Evolutionary conservation across 35 echinoderm and acorn worm species (phyloP).

Genomic region (Acanthaster planci): DNA sequence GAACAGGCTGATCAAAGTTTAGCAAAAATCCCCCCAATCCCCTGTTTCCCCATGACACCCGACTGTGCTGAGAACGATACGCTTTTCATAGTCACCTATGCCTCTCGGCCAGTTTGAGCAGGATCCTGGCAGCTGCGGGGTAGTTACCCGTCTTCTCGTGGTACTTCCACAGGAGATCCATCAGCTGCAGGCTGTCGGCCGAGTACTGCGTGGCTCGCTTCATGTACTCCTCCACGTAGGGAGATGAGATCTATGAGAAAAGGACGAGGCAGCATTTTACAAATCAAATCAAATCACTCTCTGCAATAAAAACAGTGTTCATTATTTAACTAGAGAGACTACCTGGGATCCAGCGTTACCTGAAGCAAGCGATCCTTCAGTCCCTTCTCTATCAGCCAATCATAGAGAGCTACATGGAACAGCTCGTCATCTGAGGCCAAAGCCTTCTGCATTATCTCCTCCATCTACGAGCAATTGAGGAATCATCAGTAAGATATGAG

Average conservation of each 20-base stretch:
- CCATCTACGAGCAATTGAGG: slow-evolving; percentile 49
- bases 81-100: slow-evolving; percentile 86
- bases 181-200: slow-evolving; percentile 83
- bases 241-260: slow-evolving; percentile 71
- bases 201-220: slow-evolving; percentile 81
- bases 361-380: slow-evolving; percentile 83
- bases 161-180: slow-evolving; percentile 97
- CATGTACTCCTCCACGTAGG: slow-evolving; percentile 91
- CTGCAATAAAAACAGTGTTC: too few species aligned
- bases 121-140: slow-evolving; percentile 87
- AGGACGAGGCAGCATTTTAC: neutral
- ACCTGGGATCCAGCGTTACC: slow-evolving; percentile 39
- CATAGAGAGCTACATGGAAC: slow-evolving; percentile 96
- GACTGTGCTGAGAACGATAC: too few species aligned
- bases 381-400: slow-evolving; percentile 89
- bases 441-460: slow-evolving; percentile 75
- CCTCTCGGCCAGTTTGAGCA: slow-evolving; percentile 89
- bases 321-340: too few species aligned
- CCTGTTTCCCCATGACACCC: too few species aligned
- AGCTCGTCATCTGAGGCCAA: slow-evolving; percentile 78
- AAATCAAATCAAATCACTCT: neutral
- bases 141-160: slow-evolving; percentile 90
- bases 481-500: too few species aligned
- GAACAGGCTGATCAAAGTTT: too few species aligned
- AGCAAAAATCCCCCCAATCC: too few species aligned